Conservation (phyloP, 2,888 invertebrate species). For the Agonum fuliginosum region DNA sequence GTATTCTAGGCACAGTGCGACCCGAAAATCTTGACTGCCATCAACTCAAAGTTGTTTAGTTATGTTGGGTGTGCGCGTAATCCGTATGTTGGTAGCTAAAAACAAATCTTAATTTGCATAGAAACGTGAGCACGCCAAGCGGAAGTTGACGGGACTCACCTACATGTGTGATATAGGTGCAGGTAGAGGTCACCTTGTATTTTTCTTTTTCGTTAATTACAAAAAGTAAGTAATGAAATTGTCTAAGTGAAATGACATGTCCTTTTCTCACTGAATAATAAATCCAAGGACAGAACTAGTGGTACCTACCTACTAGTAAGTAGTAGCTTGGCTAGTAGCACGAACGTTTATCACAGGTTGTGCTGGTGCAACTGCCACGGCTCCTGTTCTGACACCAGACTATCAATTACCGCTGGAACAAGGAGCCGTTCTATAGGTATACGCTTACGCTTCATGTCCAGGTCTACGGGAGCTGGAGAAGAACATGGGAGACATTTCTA, state of each 20-base stretch:
- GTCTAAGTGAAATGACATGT: not conserved
- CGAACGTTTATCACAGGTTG: constrained; percentile 27
- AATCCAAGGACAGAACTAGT: constrained; percentile 10
- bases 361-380: not conserved
- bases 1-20: constrained; percentile 43
- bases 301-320: not conserved
- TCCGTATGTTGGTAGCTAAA: constrained; percentile 48
- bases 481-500: constrained; percentile 6
- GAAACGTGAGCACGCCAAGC: constrained; percentile 11
- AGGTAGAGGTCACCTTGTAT: not conserved
- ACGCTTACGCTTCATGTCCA: constrained; percentile 53
- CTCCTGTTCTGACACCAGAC: constrained; percentile 32
- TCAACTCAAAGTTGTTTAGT: constrained; percentile 40
- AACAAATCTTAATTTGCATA: constrained; percentile 58
- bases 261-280: constrained; percentile 17
- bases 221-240: no score
- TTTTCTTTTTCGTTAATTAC: not conserved
- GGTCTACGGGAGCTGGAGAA: constrained; percentile 19
- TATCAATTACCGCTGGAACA: constrained; percentile 48
- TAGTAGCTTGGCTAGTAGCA: not conserved
- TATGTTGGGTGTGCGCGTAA: constrained; percentile 27
- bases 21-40: constrained; percentile 54
- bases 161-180: not conserved
- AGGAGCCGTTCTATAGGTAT: constrained; percentile 36
- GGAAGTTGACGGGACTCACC: not conserved